phyloP scores from a whole-genome alignment of 2,888 invertebrate species.

The Strigamia maritima region DNA sequence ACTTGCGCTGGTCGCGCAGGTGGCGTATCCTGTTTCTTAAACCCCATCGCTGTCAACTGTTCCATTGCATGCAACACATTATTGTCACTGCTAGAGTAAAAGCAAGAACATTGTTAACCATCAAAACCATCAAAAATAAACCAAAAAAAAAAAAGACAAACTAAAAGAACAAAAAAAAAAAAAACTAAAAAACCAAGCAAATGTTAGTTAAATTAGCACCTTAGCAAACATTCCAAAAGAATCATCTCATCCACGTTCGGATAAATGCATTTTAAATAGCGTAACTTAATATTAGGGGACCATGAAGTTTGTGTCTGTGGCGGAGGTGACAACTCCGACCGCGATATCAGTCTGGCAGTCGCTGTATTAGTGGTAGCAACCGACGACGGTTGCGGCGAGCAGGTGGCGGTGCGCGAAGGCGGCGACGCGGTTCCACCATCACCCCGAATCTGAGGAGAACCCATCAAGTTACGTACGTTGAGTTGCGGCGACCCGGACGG shows the following conservation, averaged over 20 bases:
- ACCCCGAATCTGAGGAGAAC: slow-evolving; percentile 11
- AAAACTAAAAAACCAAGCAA: not conserved
- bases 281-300: slow-evolving; percentile 39
- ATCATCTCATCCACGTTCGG: slow-evolving; percentile 39
- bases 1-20: slow-evolving; percentile 42
- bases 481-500: slow-evolving; percentile 35
- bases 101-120: too few relatives aligned
- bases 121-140: not conserved
- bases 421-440: slow-evolving; percentile 18
- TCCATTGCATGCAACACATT: slow-evolving; percentile 86
- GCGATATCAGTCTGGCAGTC: not conserved
- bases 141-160: too few relatives aligned
- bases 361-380: not conserved
- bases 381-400: slow-evolving; percentile 38
- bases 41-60: slow-evolving; percentile 74
- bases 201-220: slow-evolving; percentile 31
- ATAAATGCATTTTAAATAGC: slow-evolving; percentile 38
- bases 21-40: slow-evolving; percentile 68
- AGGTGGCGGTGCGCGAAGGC: slow-evolving; percentile 19
- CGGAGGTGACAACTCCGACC: slow-evolving; percentile 19
- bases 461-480: slow-evolving; percentile 15
- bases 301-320: slow-evolving; percentile 35
- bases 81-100: slow-evolving; percentile 68
- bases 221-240: slow-evolving; percentile 36
- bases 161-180: not conserved